These are phyloP conservation scores for Diloba caeruleocephala DNA, from an alignment of 2,888 invertebrate species.

Conservation along the genomic window DNA sequence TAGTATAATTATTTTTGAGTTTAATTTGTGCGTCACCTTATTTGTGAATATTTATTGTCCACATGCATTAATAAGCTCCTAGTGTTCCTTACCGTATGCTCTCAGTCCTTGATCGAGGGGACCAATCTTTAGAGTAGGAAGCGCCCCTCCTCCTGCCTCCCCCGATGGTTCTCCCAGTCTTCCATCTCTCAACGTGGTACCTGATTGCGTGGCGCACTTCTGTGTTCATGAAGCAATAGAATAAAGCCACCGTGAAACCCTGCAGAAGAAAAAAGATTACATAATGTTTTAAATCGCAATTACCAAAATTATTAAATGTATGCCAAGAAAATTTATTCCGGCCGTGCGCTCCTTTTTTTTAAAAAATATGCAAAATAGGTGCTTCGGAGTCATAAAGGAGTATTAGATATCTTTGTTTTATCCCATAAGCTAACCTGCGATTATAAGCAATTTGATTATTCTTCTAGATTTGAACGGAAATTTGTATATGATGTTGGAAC, in stretches of 20 bases:
- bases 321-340: too few relatives aligned
- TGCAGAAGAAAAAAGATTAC: conserved; percentile 72
- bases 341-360: too few relatives aligned
- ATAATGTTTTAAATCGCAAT: not conserved
- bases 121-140: conserved; percentile 94
- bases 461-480: too few relatives aligned
- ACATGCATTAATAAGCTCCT: conserved; percentile 16
- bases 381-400: too few relatives aligned
- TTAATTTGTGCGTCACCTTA: conserved; percentile 28
- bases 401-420: too few relatives aligned
- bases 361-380: too few relatives aligned
- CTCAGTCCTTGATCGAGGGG: conserved; percentile 94
- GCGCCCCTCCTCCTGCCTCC: conserved; percentile 91
- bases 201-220: conserved; percentile 96
- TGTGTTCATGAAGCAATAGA: conserved; percentile 97
- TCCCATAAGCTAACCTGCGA: too few relatives aligned
- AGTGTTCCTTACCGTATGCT: conserved; percentile 91
- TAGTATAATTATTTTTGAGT: conserved; percentile 24
- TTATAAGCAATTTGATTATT: too few relatives aligned
- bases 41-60: conserved; percentile 2
- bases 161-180: conserved; percentile 90
- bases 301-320: not conserved
- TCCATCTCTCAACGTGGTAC: conserved; percentile 95
- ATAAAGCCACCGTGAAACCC: conserved; percentile 96
- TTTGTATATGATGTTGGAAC: too few relatives aligned